Base-by-base conservation (phyloP, 1,140 invertebrate genomes). In the Alviniconcha marisindica region DNA sequence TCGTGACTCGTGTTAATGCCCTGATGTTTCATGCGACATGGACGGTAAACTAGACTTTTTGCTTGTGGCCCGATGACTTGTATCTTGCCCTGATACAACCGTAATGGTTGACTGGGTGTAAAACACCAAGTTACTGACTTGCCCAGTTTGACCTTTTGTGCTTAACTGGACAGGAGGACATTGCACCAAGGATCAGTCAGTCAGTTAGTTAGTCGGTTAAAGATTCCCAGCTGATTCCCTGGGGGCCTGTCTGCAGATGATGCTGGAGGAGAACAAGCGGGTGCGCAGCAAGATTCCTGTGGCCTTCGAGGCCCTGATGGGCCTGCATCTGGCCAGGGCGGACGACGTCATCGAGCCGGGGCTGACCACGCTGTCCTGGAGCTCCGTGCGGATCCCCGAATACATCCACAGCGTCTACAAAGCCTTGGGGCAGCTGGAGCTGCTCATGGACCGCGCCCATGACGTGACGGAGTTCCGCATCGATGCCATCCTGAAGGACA, bases 381-480 rank as follows among this genome's bases (percentile, higher is more conserved):
- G 96, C 0, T 96, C 96, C 71, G 93, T 95, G 1, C 94, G 95
- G 48, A 98, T 97, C 95, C 94, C 94, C 89, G 92, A 95, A 81
- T 95, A 97, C 95, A 95, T 96, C 84, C 95, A 94, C 89, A 93
- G 83, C 84, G 93, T 91, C 95, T 95, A 95, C 85, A 94, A 42
- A 3, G 96, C 96, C 14, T 96, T 98, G 24, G 95, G 96, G 79
- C 95, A 95, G 60, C 97, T 98, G 88, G 96, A 97, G 92, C 95
- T 97, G 7, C 93, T 99, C 21, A 96, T 96, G 4, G 96, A 94
- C 33, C 92, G 97, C 89, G 96, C 98, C 21, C 97, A 98, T 89
- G 97, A 98, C 90, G 96, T 98, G 66, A 98, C 97, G 87, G 95
- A 95, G n/a, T 98, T 98, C 91, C 95, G 97, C 90, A 98, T 99